Evolutionary conservation across 2,797 vertebrate genomes (phyloP), one percentile per base, ranked within the genome.

Genomic region (Pangasius larnaudii): DNA sequence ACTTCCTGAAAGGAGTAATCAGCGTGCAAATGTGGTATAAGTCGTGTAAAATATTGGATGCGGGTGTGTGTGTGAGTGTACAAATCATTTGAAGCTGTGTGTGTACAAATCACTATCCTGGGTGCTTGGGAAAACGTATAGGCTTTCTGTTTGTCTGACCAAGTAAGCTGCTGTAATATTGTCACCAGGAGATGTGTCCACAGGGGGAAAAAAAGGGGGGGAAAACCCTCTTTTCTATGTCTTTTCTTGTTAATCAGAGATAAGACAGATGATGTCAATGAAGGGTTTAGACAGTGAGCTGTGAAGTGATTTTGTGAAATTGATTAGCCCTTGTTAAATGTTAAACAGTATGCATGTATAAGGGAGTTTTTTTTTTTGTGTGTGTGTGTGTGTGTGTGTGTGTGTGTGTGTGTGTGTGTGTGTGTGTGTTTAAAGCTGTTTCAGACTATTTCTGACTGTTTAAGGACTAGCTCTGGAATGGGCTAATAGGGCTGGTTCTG

Each of bases 401-500:
- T 36, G 36, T 36, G 36, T 36, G 36, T 36, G 36, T 36, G 36
- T 36, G 36, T 36, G 36, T 49, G 14, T 80, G 39, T 58, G 22
- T 74, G 36, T 75, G 30, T 72, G 3, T 39, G 59, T 49, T 83
- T 46, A 30, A 65, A 65, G 27, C 59, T 33, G 49, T 9, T 59
- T 59, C 27, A n/a, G 42, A 8, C 72, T 36, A 8, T 78, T 77
- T 85, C 19, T 67, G 85, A 75, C 36, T 42, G 36, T 24, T 24
- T 59, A 13, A 39, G 10, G n/a, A 51, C 56, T 61, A 67, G 14
- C n/a, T 51, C 9, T 6, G 63, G 58, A 82, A 56, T 56, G 58
- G 56, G 39, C 78, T 87, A 88, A 91, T 53, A 42, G 72, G 82
- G 6, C 90, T 4, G 69, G 63, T 87, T 91, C 69, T 90, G 84